Base-by-base conservation (phyloP, 2,888 invertebrate genomes). In the Drosophila nr. perissopoda region DNA sequence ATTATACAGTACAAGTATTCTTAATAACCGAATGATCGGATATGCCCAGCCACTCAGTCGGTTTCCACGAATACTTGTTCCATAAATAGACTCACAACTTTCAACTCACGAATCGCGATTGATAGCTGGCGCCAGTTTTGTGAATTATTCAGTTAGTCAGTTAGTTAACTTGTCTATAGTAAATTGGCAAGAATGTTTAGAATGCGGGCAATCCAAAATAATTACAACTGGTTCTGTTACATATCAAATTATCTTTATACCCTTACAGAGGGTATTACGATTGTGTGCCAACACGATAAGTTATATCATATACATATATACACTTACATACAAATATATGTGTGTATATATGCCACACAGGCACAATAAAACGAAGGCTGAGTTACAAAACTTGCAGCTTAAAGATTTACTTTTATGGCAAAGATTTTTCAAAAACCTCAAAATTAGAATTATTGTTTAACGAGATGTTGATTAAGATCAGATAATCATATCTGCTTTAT, bases 21-120 rank as follows among this genome's bases (percentile, higher is more conserved):
- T 3, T 61, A 60, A 63, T 63, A 66, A 21, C 46, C 33, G 29
- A 58, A 54, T 54, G 69, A 72, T 79, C 64, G 74, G 73, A 81
- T 74, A 78, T 73, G 42, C 82, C 72, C 25, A 33, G 29, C 56
- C 68, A 67, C 63, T 71, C 52, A 65, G 72, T 51, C 49, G 16
- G 46, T 58, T 76, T 61, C 53, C 36, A 63, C 49, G 66, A 74
- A 74, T 64, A 51, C 21, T 46, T 16, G 33, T 38, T 52, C 46
- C 56, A 40, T 63, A 63, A 70, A 48, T 49, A 49, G 18, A 62
- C n/a, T 29, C 21, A n/a, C 36, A n/a, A 48, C 48, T 38, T n/a
- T 21, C 25, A n/a, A 58, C 18, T 48, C 18, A n/a, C 38, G 21
- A 48, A 29, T 65, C 40, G 18, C n/a, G 62, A 52, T 58, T 54